Evolutionary conservation across 2,888 invertebrate species (phyloP).

Genomic region (Achlya flavicornis): DNA sequence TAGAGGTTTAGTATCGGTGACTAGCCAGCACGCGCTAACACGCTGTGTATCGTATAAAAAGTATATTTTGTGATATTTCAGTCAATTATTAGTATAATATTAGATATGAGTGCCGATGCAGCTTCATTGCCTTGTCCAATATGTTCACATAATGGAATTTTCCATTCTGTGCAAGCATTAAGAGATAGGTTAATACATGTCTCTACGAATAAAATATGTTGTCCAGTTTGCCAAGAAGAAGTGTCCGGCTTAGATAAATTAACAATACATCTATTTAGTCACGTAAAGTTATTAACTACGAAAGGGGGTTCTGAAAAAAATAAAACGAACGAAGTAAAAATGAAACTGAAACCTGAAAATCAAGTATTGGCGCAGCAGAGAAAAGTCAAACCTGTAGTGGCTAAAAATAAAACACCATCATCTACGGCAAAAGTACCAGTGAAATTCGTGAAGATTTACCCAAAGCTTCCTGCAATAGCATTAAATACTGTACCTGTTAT

Average conservation of each 20-base stretch:
- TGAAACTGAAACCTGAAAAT: slow-evolving; percentile 44
- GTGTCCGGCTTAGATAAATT: slow-evolving; percentile 91
- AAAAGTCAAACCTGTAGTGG: slow-evolving; percentile 54
- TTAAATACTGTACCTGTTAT: slow-evolving; percentile 65
- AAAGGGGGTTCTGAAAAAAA: slow-evolving; percentile 43
- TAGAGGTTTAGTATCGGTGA: slow-evolving; percentile 63
- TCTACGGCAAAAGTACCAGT: slow-evolving; percentile 57
- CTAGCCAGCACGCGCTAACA: slow-evolving; percentile 43
- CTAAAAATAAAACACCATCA: slow-evolving; percentile 72
- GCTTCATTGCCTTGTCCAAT: slow-evolving; percentile 89
- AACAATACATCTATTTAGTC: slow-evolving; percentile 92
- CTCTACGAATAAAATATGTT: slow-evolving; percentile 88
- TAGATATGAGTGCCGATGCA: slow-evolving; percentile 77
- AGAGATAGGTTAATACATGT: slow-evolving; percentile 89
- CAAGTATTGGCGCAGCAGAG: slow-evolving; percentile 50
- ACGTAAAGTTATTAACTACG: slow-evolving; percentile 76
- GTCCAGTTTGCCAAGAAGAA: slow-evolving; percentile 91
- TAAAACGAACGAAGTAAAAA: slow-evolving; percentile 31
- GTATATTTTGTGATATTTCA: slow-evolving; percentile 15
- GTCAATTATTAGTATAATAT: neutral
- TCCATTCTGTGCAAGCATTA: slow-evolving; percentile 87
- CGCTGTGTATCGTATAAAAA: slow-evolving; percentile 16
- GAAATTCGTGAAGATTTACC: slow-evolving; percentile 77
- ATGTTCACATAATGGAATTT: slow-evolving; percentile 88
- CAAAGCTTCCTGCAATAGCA: slow-evolving; percentile 72